Evolutionary conservation across 2,797 vertebrate genomes (phyloP).

Genomic region (Sternotherus odoratus): DNA sequence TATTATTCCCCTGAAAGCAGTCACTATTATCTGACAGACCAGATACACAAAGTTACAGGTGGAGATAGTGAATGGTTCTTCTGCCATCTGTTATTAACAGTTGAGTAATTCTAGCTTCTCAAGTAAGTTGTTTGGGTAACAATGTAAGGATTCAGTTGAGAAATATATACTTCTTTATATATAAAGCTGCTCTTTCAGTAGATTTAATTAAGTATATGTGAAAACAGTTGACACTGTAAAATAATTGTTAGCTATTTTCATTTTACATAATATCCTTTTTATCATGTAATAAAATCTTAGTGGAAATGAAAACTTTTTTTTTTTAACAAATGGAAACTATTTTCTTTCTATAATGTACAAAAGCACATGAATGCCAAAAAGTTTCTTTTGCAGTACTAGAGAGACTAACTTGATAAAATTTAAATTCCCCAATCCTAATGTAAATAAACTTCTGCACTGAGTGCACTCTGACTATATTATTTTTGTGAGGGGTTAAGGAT

Average conservation of each 20-base stretch:
- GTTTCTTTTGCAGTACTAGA: not conserved
- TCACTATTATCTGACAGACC: not conserved
- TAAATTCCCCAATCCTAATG: not conserved
- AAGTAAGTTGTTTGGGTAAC: not conserved
- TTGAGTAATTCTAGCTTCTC: not conserved
- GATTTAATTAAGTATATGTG: not conserved
- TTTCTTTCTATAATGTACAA: conserved; percentile 12
- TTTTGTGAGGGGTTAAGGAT: not conserved
- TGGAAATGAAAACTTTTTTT: not conserved
- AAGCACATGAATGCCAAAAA: conserved; percentile 66
- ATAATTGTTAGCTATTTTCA: not conserved
- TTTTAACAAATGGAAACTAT: not conserved
- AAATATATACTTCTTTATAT: not conserved
- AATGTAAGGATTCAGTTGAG: not conserved
- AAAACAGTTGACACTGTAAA: not conserved
- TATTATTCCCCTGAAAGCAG: conserved; percentile 1
- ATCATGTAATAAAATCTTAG: conserved; percentile 17
- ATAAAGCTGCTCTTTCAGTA: conserved; percentile 12
- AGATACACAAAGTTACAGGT: not conserved
- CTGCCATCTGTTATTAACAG: not conserved
- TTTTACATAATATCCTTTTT: not conserved
- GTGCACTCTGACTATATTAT: rapidly evolving
- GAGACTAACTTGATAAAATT: not conserved
- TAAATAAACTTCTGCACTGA: not conserved
- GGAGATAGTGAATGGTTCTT: not conserved